Percentiles rank a stretch among this genome's conserved stretches.
Conservation (phyloP, 1,140 invertebrate genomes). For the Cydia pomonella region DNA sequence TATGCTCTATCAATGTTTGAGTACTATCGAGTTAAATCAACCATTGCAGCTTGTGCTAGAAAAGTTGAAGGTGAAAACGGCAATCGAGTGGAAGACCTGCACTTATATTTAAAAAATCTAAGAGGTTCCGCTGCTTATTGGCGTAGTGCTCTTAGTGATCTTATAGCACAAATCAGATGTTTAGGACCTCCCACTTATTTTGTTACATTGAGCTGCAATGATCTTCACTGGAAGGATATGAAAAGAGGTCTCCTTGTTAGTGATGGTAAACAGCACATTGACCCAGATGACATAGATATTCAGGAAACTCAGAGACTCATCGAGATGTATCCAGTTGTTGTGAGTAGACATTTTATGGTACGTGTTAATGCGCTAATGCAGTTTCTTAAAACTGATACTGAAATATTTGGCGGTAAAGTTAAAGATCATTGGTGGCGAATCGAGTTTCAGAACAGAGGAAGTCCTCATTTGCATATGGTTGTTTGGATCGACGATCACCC, state of each 20-base stretch:
- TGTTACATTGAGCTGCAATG: conserved; percentile 63
- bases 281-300: conserved; percentile 48
- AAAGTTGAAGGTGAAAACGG: conserved; percentile 52
- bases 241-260: conserved; percentile 54
- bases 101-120: conserved; percentile 55
- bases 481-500: conserved; percentile 44
- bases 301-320: conserved; percentile 54
- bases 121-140: conserved; percentile 54
- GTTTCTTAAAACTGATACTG: conserved; percentile 42
- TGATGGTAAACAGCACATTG: conserved; percentile 51
- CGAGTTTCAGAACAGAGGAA: conserved; percentile 51
- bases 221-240: conserved; percentile 57
- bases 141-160: conserved; percentile 45
- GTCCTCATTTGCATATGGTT: conserved; percentile 50
- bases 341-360: conserved; percentile 61
- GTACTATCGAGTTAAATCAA: conserved; percentile 56
- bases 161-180: conserved; percentile 50
- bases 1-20: conserved; percentile 66
- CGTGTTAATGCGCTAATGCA: conserved; percentile 62
- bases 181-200: conserved; percentile 54
- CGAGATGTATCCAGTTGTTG: conserved; percentile 54
- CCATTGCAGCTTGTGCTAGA: conserved; percentile 50
- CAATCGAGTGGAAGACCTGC: conserved; percentile 49
- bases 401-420: conserved; percentile 45
- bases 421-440: conserved; percentile 48